These are phyloP conservation scores for Agapornis roseicollis DNA, from an alignment of 2,113 vertebrate species.

Conservation along the genomic window DNA sequence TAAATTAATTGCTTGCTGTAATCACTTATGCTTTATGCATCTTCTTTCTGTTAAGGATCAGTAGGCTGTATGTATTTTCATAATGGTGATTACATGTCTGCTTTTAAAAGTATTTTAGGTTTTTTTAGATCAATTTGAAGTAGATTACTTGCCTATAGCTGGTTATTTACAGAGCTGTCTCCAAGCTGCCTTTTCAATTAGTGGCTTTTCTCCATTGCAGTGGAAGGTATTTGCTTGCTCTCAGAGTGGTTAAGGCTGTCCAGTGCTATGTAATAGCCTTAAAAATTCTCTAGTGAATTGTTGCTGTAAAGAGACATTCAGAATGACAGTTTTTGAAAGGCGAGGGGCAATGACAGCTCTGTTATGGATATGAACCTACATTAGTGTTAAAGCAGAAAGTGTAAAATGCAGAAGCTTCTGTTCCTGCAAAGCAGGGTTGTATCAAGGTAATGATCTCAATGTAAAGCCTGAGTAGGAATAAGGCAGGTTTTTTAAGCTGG, in stretches of 20 bases:
- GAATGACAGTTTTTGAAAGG: neutral
- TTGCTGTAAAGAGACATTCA: neutral
- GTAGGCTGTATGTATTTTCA: neutral
- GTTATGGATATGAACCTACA: accelerated
- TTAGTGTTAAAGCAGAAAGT: neutral
- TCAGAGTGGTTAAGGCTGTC: neutral
- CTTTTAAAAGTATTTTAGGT: neutral
- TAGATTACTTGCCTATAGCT: neutral
- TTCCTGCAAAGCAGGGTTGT: neutral
- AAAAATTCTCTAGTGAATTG: neutral
- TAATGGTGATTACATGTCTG: neutral
- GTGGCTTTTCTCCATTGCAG: neutral
- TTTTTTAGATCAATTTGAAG: neutral
- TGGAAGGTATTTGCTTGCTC: neutral
- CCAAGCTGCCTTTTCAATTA: neutral
- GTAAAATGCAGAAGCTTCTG: neutral
- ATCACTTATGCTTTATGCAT: neutral
- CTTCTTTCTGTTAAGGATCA: neutral
- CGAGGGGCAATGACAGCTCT: neutral
- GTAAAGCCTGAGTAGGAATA: neutral
- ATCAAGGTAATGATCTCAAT: neutral
- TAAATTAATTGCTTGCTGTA: neutral
- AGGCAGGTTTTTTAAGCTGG: neutral
- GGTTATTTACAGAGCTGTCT: neutral
- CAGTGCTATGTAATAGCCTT: neutral